phyloP scores from a whole-genome alignment of 2,797 vertebrate genomes.

The Clarias fuscus region DNA sequence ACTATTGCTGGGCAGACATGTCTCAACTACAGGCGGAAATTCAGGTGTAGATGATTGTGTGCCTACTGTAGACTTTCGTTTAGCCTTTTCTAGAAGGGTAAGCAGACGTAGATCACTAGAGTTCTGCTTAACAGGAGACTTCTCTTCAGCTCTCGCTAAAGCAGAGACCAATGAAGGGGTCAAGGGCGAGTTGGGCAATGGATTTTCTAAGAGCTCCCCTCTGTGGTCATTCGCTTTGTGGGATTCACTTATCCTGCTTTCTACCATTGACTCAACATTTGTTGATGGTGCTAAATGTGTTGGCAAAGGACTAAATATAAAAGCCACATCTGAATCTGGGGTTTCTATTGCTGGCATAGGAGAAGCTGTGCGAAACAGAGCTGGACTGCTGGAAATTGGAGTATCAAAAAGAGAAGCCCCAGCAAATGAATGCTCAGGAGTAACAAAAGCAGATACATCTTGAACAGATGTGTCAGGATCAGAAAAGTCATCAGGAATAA shows the following conservation, averaged over 20 bases:
- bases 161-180: conserved; percentile 56
- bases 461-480: conserved; percentile 29
- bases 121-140: conserved; percentile 56
- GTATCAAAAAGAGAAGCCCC: not conserved
- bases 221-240: not conserved
- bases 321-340: conserved; percentile 38
- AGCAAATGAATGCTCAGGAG: conserved; percentile 3
- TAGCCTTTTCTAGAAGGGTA: conserved; percentile 70
- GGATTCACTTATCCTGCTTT: conserved; percentile 6
- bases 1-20: conserved; percentile 28
- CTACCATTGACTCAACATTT: not conserved
- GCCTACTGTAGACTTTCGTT: conserved; percentile 62
- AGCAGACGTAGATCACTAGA: conserved; percentile 67
- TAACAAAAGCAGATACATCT: not conserved
- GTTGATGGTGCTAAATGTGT: not conserved
- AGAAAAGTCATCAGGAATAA: conserved; percentile 46
- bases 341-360: conserved; percentile 17
- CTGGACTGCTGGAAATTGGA: conserved; percentile 33
- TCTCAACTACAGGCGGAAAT: conserved; percentile 17
- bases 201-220: not conserved
- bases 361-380: conserved; percentile 21
- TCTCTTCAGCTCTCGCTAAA: conserved; percentile 69
- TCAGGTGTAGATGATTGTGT: conserved; percentile 6
- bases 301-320: not conserved
- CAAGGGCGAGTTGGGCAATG: conserved; percentile 11